Evolutionary conservation across 2,888 invertebrate genomes (phyloP), one percentile per base, ranked within the genome.

Genomic region (Balanococcus diminutus): DNA sequence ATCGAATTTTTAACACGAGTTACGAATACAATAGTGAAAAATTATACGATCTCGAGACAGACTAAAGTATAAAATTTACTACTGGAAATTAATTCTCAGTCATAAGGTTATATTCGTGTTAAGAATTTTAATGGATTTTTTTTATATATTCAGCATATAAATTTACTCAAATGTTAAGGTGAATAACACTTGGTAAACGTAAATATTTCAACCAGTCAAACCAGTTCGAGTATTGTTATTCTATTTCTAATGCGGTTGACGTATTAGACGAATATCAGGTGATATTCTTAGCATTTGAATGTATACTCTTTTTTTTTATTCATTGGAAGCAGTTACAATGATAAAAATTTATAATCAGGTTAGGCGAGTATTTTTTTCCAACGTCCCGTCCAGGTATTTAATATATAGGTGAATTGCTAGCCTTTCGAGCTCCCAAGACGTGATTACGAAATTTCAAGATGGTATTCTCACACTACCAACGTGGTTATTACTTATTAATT

Each of bases 181-280:
- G 42, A 81, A 81, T 81, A 81, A 81, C 81, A 81, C 46, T 81
- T 81, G 22, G 42, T 14, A 67, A 75, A 75, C 32, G 75, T 75
- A 75, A 75, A 75, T 75, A 75, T 32, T 75, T 32, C 31, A 75
- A 75, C 75, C 25, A 75, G 75, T 75, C 32, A 75, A 75, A 75
- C 75, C 75, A 75, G 75, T 75, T 75, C 31, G 32, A 67, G 31
- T 28, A 75, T 75, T 32, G 75, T 75, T 75, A 67, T 67, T 75
- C 75, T 14, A 42, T 81, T 81, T 14, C 81, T 11, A 81, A 81
- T 81, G 42, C 81, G 2, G 42, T 81, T 39, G 81, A 81, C 81
- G 81, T 42, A 42, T 81, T 36, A 39, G 28, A 39, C 46, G 46
- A 81, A 81, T 42, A 8, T 81, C 81, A 16, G 46, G 28, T 81